These are phyloP conservation scores for Monoplex corrugatus DNA, from an alignment of 2,888 invertebrate genomes.

Conservation along the genomic window DNA sequence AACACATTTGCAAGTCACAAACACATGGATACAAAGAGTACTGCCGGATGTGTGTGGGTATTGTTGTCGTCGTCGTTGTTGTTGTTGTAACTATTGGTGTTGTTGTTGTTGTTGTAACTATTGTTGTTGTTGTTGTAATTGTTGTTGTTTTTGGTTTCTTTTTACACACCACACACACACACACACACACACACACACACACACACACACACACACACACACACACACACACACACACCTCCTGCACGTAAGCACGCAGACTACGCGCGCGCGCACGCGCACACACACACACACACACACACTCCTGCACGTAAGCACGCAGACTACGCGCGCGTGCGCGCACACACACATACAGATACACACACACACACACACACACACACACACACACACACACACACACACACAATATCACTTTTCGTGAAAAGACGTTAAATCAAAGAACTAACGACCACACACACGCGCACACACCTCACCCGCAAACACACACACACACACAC, in stretches of 20 bases:
- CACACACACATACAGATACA: neutral
- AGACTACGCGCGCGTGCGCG: neutral
- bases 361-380: neutral
- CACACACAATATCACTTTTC: neutral
- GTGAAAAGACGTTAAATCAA: no score
- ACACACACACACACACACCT: neutral
- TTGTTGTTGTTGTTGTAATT: no score
- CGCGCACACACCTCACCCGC: neutral
- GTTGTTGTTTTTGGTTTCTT: no score
- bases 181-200: neutral
- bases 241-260: no score
- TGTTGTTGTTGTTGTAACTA: no score
- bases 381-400: conserved; percentile 10
- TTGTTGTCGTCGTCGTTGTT: no score
- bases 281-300: neutral
- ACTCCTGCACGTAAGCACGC: neutral
- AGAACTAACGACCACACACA: neutral
- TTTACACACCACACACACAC: neutral
- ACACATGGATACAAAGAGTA: no score
- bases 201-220: neutral
- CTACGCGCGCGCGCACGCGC: neutral
- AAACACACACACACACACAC: no score
- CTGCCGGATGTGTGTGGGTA: no score
- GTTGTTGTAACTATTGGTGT: no score
- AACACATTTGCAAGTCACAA: no score